Evolutionary conservation across 1,140 invertebrate genomes (phyloP).

Genomic region (Ruditapes philippinarum): DNA sequence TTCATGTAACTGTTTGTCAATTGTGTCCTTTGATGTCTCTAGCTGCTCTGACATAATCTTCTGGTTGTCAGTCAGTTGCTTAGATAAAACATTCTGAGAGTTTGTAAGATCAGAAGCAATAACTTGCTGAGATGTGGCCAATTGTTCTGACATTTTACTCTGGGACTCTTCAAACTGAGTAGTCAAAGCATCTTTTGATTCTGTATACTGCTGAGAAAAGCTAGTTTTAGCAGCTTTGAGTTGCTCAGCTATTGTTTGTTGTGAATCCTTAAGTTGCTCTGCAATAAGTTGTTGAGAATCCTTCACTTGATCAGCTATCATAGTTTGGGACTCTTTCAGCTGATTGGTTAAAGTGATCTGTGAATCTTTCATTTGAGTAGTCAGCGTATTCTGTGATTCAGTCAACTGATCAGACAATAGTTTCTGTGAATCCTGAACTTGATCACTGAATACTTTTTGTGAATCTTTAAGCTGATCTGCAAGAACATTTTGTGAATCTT

Average conservation of each 20-base stretch:
- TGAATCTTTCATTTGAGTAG: slow-evolving; percentile 58
- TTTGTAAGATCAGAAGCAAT: slow-evolving; percentile 48
- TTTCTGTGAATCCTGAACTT: slow-evolving; percentile 63
- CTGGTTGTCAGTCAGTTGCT: slow-evolving; percentile 49
- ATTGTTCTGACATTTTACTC: slow-evolving; percentile 26
- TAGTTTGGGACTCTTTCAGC: slow-evolving; percentile 53
- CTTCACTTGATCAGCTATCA: slow-evolving; percentile 61
- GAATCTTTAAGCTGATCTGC: slow-evolving; percentile 57
- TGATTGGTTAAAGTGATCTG: slow-evolving; percentile 56
- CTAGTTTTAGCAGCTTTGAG: slow-evolving; percentile 21
- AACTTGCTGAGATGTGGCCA: slow-evolving; percentile 12
- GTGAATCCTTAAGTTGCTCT: slow-evolving; percentile 59
- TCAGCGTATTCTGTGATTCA: slow-evolving; percentile 58
- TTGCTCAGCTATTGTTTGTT: slow-evolving; percentile 56
- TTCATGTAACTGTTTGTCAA: slow-evolving; percentile 36
- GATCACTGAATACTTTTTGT: slow-evolving; percentile 58
- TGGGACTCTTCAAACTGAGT: slow-evolving; percentile 44
- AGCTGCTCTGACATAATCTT: slow-evolving; percentile 29
- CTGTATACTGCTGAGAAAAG: slow-evolving; percentile 32
- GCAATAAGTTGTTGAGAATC: slow-evolving; percentile 60
- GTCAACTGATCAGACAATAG: slow-evolving; percentile 52
- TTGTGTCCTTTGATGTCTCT: slow-evolving; percentile 21
- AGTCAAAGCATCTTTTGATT: slow-evolving; percentile 8
- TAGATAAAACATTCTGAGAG: slow-evolving; percentile 19
- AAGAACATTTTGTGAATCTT: slow-evolving; percentile 57